Evolutionary conservation across 92 coral and sea anemone species (phyloP).

Genomic region (Epizoanthus fatuus): DNA sequence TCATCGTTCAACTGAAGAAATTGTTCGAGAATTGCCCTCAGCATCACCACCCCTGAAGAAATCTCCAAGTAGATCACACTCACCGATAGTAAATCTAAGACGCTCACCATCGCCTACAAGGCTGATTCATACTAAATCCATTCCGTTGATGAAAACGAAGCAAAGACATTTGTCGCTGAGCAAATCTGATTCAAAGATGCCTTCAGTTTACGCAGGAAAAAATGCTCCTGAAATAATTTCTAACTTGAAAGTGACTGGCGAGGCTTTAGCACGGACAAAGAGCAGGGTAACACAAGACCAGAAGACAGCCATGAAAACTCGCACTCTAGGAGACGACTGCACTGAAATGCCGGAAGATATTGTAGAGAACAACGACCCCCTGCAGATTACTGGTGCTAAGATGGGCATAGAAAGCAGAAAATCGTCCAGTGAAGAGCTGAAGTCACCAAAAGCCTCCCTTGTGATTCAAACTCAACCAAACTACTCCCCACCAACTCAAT

Average conservation of each 20-base stretch:
- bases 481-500: conserved; percentile 13
- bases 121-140: background rate
- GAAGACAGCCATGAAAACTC: background rate
- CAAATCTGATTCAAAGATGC: background rate
- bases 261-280: background rate
- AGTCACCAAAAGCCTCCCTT: background rate
- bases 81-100: background rate
- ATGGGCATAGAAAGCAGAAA: conserved; percentile 34
- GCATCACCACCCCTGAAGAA: background rate
- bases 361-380: background rate
- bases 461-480: background rate
- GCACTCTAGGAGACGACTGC: background rate
- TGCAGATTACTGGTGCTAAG: conserved; percentile 35
- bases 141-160: background rate
- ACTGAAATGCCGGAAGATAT: background rate
- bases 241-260: conserved; percentile 30
- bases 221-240: background rate
- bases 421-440: conserved; percentile 10
- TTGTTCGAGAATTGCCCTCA: background rate
- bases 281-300: background rate
- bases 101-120: conserved; percentile 9
- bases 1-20: conserved; percentile 5
- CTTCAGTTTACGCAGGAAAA: background rate
- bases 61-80: background rate
- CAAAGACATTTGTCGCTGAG: background rate